phyloP scores from a whole-genome alignment of 2,797 vertebrate genomes.

The Myiotriccus ornatus region DNA sequence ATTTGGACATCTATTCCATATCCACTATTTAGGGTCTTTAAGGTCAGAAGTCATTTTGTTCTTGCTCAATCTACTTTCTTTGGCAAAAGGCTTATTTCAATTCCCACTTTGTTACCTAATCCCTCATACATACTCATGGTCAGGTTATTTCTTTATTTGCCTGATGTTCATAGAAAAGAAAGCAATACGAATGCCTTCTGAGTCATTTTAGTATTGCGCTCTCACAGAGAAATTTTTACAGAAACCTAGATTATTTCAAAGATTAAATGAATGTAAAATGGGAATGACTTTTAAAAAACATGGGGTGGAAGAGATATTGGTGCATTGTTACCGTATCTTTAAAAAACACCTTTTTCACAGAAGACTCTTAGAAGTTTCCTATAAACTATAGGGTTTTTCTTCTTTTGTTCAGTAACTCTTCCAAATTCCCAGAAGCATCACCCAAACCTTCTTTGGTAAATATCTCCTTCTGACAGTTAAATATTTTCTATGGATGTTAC shows the following conservation, averaged over 20 bases:
- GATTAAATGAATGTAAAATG: neutral
- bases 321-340: neutral
- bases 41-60: neutral
- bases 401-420: neutral
- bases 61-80: neutral
- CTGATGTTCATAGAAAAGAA: neutral
- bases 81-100: neutral
- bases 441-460: neutral
- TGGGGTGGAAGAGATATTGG: neutral
- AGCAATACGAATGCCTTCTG: neutral
- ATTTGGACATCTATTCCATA: neutral
- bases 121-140: neutral
- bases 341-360: neutral
- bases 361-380: neutral
- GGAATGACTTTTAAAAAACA: neutral
- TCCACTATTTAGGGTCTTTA: neutral
- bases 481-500: neutral
- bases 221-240: neutral
- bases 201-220: neutral
- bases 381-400: neutral
- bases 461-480: neutral
- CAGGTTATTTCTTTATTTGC: neutral
- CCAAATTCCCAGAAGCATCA: neutral
- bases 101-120: neutral
- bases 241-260: neutral